Conservation (phyloP, 2,113 vertebrate species). For the Grallaria varia region DNA sequence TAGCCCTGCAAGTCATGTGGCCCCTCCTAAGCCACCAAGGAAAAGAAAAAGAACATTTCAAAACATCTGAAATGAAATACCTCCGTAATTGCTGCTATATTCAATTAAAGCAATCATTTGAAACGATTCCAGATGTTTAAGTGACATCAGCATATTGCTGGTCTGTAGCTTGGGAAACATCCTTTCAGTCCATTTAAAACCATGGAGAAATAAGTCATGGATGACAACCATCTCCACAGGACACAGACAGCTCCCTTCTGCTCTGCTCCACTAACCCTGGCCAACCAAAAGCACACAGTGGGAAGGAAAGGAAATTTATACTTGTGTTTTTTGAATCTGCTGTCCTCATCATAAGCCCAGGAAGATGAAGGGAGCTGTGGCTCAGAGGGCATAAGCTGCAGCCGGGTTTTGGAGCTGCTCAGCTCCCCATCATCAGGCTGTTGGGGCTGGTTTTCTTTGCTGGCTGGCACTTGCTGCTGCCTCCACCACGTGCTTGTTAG, state of each 20-base stretch:
- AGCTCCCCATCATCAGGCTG: not conserved
- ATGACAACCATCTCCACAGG: not conserved
- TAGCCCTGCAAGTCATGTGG: not conserved
- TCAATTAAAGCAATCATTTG: not conserved
- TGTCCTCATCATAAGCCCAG: not conserved
- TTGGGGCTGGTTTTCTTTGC: not conserved
- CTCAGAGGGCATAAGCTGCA: not conserved
- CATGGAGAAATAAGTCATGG: not conserved
- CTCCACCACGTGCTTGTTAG: not conserved
- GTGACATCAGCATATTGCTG: not conserved
- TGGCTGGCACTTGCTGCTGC: not conserved
- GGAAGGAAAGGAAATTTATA: not conserved
- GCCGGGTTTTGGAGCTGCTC: not conserved
- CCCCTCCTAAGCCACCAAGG: not conserved
- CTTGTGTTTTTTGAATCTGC: not conserved
- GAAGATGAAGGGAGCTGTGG: not conserved
- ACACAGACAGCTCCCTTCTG: not conserved
- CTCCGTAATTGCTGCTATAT: not conserved
- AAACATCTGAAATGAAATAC: not conserved
- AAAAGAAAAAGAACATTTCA: not conserved
- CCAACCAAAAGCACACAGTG: not conserved
- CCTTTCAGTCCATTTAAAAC: not conserved
- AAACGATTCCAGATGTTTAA: constrained; percentile 28
- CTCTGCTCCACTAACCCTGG: not conserved
- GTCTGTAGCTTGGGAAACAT: not conserved